A percentile compares a stretch with the other conserved stretches of the same genome.
phyloP scores from a whole-genome alignment of 2,797 vertebrate species.

The Hybognathus amarus region DNA sequence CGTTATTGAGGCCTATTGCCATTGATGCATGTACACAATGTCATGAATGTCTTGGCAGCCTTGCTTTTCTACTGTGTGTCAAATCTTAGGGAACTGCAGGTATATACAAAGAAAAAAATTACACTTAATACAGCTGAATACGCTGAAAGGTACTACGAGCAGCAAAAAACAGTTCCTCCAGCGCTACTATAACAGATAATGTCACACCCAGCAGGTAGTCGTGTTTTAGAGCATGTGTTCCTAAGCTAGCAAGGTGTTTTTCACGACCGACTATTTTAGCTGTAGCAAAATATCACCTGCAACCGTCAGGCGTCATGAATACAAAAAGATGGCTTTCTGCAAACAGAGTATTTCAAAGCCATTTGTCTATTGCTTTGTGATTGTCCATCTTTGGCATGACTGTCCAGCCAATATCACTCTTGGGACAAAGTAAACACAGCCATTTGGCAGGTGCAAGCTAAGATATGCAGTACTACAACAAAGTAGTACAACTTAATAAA shows the following conservation, averaged over 20 bases:
- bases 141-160: constrained; percentile 53
- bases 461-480: constrained; percentile 19
- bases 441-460: constrained; percentile 6
- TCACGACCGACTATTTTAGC: constrained; percentile 6
- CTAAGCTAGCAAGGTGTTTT: constrained; percentile 39
- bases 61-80: constrained; percentile 48
- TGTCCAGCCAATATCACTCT: constrained; percentile 23
- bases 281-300: constrained; percentile 1
- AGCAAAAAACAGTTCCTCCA: constrained; percentile 41
- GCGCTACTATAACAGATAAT: constrained; percentile 60
- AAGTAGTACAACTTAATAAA: not conserved
- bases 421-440: constrained; percentile 29
- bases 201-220: constrained; percentile 54
- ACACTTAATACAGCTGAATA: constrained; percentile 56
- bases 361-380: constrained; percentile 23
- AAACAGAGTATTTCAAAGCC: constrained; percentile 32
- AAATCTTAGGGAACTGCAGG: constrained; percentile 53
- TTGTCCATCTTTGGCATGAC: not conserved
- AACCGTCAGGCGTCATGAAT: constrained; percentile 8
- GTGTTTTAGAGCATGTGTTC: constrained; percentile 42
- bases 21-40: constrained; percentile 15
- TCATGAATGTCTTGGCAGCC: constrained; percentile 49
- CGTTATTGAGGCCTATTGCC: constrained; percentile 13
- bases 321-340: constrained; percentile 35
- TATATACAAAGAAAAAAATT: constrained; percentile 31